Evolutionary conservation across 2,113 vertebrate genomes (phyloP), one percentile per base, ranked within the genome.

Genomic region (Spheniscus mendiculus): DNA sequence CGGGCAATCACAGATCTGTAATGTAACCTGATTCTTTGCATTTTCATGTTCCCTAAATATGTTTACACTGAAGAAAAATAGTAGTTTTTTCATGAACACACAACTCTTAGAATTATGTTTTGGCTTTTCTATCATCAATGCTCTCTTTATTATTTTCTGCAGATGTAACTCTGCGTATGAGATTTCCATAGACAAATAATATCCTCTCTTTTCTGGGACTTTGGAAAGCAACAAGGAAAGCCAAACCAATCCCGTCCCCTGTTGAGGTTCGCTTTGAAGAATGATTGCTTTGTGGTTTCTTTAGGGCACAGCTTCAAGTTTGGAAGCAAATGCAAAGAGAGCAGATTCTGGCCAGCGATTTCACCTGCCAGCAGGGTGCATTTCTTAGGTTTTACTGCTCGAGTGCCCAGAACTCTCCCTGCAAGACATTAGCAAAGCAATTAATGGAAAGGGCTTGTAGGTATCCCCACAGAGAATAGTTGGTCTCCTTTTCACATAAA

Each of bases 241-340:
- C 65, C 80, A 93, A 93, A 87, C 61, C 83, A 78, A 66, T 84
- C 44, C 76, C 3, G 2, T 89, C 30, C 58, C 47, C 49, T 83
- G 47, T 81, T 0, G 9, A 87, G 56, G 81, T 85, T 87, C 2
- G 2, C 87, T 96, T 94, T 83, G 80, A 84, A 92, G 89, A 93
- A 91, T 52, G 62, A 89, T 76, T 91, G 73, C 87, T 82, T 93
- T 96, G 91, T 89, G 73, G 83, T 95, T 96, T 92, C 89, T 89
- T 56, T 53, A 92, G 77, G 70, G 56, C 66, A 69, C 16, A 58
- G 78, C 84, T 94, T 94, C 87, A 93, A 93, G 73, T 78, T 79
- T 91, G 83, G 83, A 94, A 96, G 87, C 73, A 76, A 89, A 96
- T 49, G 73, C 91, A 79, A 87, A 88, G 55, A 1, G 59, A 87